These are phyloP conservation scores for Philopedon plagiatum DNA, from an alignment of 2,888 invertebrate species.

Conservation along the genomic window DNA sequence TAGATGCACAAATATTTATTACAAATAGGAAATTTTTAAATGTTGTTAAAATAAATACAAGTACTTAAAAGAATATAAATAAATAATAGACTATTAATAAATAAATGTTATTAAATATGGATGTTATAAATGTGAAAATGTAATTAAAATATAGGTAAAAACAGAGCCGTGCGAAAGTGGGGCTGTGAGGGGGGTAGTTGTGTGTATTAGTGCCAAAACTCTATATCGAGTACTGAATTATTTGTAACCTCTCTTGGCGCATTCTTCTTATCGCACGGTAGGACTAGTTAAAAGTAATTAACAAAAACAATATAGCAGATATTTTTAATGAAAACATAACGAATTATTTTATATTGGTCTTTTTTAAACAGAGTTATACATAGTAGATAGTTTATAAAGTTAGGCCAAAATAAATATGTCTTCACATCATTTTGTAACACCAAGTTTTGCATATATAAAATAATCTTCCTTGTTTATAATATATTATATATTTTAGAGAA, in stretches of 20 bases:
- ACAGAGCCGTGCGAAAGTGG: neutral
- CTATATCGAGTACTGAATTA: no score
- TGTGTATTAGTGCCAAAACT: no score
- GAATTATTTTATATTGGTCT: constrained; percentile 4
- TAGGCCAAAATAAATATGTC: neutral
- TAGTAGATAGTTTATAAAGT: no score
- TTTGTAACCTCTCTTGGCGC: no score
- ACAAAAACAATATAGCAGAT: neutral
- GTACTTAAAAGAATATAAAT: constrained; percentile 1
- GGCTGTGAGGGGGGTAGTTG: no score
- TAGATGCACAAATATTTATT: neutral
- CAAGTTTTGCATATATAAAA: constrained; percentile 7
- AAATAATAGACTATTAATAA: constrained; percentile 15
- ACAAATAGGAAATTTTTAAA: neutral
- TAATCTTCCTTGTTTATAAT: constrained; percentile 5
- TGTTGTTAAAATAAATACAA: constrained; percentile 14
- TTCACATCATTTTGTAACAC: constrained; percentile 2
- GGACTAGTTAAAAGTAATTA: neutral
- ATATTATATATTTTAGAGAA: constrained; percentile 1
- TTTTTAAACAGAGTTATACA: constrained; percentile 3
- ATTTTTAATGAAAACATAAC: neutral
- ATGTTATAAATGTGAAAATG: constrained; percentile 10
- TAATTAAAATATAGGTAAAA: neutral
- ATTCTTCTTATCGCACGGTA: neutral
- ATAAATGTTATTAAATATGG: neutral